Base-by-base conservation (phyloP, 2,888 invertebrate genomes). In the Cheiracanthium punctorium region DNA sequence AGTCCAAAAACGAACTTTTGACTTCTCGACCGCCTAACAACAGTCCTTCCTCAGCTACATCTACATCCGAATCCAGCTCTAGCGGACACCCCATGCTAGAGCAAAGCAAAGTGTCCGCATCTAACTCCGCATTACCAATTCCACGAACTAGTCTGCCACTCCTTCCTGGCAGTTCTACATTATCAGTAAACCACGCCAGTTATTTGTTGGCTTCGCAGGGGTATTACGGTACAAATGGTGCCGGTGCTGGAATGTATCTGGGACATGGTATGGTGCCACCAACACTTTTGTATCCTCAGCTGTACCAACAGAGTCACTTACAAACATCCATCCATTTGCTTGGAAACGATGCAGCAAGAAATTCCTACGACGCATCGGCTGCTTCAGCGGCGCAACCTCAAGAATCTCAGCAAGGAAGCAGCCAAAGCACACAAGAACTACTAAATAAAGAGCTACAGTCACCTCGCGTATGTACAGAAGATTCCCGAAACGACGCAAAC, bases 251-350 rank as follows among this genome's bases (percentile, higher is more conserved):
- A 20, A 82, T 89, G 80, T 90, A 90, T 74, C 77, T 91, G 48
- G 89, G 90, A 69, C 89, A 90, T 5, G 86, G 90, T 4, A 90
- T 90, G 81, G 87, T 91, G 24, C 90, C 91, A 1, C 88, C 91
- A 12, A 89, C 91, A 32, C 90, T 91, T 74, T 90, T 91, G 14
- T 91, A 91, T 87, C 91, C 91, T 5, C 91, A 91, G 75, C 88
- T 91, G 4, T 91, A 91, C 88, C 87, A 89, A 10, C 89, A 90
- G 43, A 90, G 90, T 43, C 91, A 91, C 82, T 90, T 90, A 37
- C 91, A 91, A 64, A 84, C 89, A 70, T 82, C 84, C 82, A 79
- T 89, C 67, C 88, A 89, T 29, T 73, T 89, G n/a, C 84, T 89
- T 24, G 89, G 89, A 33, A 88, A 81, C 33, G 89, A 89, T 52